These are phyloP conservation scores for Rhinatrema bivittatum DNA, from an alignment of 2,797 vertebrate species.

Conservation along the genomic window DNA sequence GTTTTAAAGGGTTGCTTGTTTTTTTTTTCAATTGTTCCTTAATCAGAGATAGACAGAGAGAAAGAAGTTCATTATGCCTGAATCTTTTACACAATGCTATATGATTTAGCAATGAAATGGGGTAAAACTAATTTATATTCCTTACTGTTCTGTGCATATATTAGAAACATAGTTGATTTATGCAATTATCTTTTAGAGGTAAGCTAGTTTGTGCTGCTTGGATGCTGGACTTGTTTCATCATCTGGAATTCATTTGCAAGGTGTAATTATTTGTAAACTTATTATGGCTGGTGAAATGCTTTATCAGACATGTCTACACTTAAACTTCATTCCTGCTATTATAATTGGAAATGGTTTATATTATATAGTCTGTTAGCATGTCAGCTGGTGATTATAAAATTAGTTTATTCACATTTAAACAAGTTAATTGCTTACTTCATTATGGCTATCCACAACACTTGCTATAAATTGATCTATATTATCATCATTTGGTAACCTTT, in stretches of 20 bases:
- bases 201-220: background rate
- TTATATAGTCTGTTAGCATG: conserved; percentile 6
- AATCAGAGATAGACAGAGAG: too few relatives aligned
- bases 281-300: background rate
- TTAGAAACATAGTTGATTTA: conserved; percentile 17
- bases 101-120: conserved; percentile 15
- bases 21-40: too few relatives aligned
- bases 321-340: conserved; percentile 3
- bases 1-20: too few relatives aligned
- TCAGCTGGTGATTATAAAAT: conserved; percentile 17
- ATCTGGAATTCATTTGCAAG: background rate
- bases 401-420: conserved; percentile 7
- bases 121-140: conserved; percentile 18
- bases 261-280: conserved; percentile 13
- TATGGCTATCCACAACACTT: conserved; percentile 11
- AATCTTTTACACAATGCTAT: too few relatives aligned
- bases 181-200: background rate
- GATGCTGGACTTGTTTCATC: conserved; percentile 14
- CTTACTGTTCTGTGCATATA: conserved; percentile 3
- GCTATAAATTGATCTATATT: conserved; percentile 8
- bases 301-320: conserved; percentile 8
- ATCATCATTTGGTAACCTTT: conserved; percentile 4
- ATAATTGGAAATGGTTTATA: conserved; percentile 11
- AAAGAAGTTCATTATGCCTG: too few relatives aligned
- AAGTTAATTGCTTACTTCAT: conserved; percentile 13